Evolutionary conservation across 1,140 invertebrate genomes (phyloP), one percentile per base, ranked within the genome.

Genomic region (Cyclina sinensis): DNA sequence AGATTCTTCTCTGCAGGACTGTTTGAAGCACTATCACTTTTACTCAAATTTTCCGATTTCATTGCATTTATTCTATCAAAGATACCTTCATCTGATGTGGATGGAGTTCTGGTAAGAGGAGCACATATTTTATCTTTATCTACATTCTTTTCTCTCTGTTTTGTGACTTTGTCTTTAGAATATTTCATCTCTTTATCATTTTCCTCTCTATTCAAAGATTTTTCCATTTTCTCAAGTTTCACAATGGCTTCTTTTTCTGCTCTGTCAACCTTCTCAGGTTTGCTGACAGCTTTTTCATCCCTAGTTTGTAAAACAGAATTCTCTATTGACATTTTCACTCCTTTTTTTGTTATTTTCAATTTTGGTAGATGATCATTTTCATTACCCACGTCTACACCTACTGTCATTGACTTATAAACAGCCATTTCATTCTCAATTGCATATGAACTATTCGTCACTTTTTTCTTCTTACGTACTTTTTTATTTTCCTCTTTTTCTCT

Each of bases 381-480:
- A 80, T 91, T 89, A 79, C 89, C 89, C 74, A 51, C 59, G 48
- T 70, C 46, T 12, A 73, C 86, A 79, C 93, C 88, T 11, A 93
- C 91, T 24, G 91, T 90, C 11, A 89, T 89, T 27, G 91, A 91
- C 48, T 90, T 86, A 84, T 94, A 94, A 39, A 92, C 81, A 37
- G 90, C 89, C 54, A 91, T 90, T n/a, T 91, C 90, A 43, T 85
- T 81, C 24, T 70, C 51, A 37, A 76, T 73, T 27, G 86, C 86
- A 30, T 90, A 82, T 43, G 80, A 88, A 24, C 76, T 76, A 76
- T 91, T 91, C 14, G 92, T 84, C 73, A 90, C 59, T 62, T 93
- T 94, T 86, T 93, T 92, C 86, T 92, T 92, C 73, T 93, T 93
- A 54, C 90, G 90, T 74, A 93, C 92, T 80, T 94, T 92, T 89